Evolutionary conservation across 1,140 invertebrate genomes (phyloP).

Genomic region (Melanaphis sacchari): DNA sequence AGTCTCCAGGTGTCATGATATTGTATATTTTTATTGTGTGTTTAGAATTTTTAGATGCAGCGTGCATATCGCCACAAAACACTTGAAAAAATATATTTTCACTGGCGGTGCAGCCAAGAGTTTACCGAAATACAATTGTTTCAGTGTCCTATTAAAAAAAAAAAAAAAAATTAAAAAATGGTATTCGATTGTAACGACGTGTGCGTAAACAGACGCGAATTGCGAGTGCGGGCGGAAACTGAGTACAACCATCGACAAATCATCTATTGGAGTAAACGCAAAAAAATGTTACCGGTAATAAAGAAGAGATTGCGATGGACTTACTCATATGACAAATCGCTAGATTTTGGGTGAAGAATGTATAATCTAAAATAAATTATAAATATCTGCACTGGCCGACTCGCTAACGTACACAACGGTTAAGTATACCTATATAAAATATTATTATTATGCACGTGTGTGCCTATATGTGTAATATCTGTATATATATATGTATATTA

Average conservation of each 20-base stretch:
- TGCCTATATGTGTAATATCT: too few species aligned
- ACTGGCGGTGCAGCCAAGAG: not conserved
- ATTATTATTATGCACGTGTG: not conserved
- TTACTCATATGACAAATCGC: too few species aligned
- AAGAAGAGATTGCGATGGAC: too few species aligned
- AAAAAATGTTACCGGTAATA: too few species aligned
- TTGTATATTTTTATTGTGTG: too few species aligned
- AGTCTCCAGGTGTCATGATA: not conserved
- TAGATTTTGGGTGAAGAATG: not conserved
- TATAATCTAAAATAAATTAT: not conserved
- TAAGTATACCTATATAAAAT: not conserved
- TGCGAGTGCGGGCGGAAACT: not conserved
- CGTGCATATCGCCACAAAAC: too few species aligned
- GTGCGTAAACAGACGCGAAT: not conserved
- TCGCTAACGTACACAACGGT: not conserved
- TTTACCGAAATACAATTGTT: not conserved
- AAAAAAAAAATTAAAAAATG: too few species aligned
- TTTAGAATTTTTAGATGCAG: too few species aligned
- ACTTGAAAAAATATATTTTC: not conserved
- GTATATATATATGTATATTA: not conserved
- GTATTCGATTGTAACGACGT: too few species aligned
- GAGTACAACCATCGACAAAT: not conserved
- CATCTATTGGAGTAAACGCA: too few species aligned
- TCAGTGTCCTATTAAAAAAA: too few species aligned
- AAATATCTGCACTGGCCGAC: not conserved